Evolutionary conservation across 1,140 invertebrate species (phyloP).

Genomic region (Hesperophylax magnus): DNA sequence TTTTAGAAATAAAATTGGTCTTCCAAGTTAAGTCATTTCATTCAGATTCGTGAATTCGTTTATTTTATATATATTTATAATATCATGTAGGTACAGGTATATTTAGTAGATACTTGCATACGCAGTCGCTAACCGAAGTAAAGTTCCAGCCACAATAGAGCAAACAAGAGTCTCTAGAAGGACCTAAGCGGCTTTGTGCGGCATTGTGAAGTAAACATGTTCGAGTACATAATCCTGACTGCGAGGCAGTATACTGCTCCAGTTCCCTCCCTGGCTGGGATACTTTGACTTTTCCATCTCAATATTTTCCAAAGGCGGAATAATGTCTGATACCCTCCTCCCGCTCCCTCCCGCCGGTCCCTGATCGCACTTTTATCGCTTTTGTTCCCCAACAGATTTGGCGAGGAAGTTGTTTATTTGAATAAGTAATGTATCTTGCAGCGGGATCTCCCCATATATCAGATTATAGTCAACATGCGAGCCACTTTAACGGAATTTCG

Average conservation of each 20-base stretch:
- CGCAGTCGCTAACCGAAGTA: slow-evolving; percentile 1
- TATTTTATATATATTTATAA: no score
- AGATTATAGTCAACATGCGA: slow-evolving; percentile 40
- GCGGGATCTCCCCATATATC: slow-evolving; percentile 38
- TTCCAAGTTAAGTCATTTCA: no score
- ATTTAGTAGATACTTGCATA: not conserved
- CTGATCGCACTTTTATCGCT: slow-evolving; percentile 51
- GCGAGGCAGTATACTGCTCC: not conserved
- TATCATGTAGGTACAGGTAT: not conserved
- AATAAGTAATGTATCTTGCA: slow-evolving; percentile 54
- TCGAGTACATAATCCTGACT: slow-evolving; percentile 8
- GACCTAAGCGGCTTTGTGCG: slow-evolving; percentile 2
- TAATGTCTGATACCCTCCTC: not conserved
- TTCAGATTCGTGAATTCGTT: no score
- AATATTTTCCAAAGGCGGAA: not conserved
- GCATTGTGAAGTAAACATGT: slow-evolving; percentile 9
- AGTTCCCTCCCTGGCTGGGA: not conserved
- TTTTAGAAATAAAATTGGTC: no score
- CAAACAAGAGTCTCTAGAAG: not conserved
- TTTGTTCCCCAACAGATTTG: slow-evolving; percentile 55
- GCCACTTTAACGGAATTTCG: slow-evolving; percentile 9
- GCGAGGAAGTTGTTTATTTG: slow-evolving; percentile 53
- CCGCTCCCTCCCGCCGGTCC: not conserved
- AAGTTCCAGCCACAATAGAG: slow-evolving; percentile 16
- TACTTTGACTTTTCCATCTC: slow-evolving; percentile 3